A percentile compares a stretch with the other conserved stretches of the same genome.
phyloP scores from a whole-genome alignment of 2,797 vertebrate species.

The Lagodon rhomboides region DNA sequence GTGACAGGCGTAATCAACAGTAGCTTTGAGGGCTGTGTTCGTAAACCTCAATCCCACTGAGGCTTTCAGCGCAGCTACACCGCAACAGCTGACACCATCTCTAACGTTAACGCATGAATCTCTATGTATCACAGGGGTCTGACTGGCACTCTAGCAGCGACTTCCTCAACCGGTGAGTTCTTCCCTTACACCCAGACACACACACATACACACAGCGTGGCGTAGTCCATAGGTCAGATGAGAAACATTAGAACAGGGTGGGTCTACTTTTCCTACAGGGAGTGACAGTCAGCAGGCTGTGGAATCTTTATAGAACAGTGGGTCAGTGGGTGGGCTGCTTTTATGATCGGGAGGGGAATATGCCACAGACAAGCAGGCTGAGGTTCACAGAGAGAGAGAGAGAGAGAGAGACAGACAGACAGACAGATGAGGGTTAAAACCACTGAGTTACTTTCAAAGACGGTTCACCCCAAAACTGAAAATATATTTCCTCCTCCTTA shows the following conservation, averaged over 20 bases:
- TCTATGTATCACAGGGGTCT: conserved; percentile 86
- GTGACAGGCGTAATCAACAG: background rate
- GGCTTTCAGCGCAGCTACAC: conserved; percentile 4
- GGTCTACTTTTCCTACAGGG: conserved; percentile 51
- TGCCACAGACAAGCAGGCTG: conserved; percentile 4
- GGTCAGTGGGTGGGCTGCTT: conserved; percentile 59
- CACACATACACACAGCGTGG: conserved; percentile 4
- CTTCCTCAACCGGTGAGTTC: conserved; percentile 87
- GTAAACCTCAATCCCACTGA: background rate
- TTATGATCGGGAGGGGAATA: conserved; percentile 57
- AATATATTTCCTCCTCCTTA: no score
- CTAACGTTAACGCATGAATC: conserved; percentile 71
- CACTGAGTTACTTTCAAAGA: background rate
- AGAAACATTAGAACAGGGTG: conserved; percentile 50
- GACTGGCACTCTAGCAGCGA: conserved; percentile 85
- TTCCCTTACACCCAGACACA: conserved; percentile 13
- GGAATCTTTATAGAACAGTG: conserved; percentile 59
- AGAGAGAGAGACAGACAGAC: no score
- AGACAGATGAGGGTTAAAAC: conserved; percentile 9
- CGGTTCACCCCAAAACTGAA: no score
- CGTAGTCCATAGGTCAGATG: conserved; percentile 23
- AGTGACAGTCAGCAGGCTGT: conserved; percentile 44
- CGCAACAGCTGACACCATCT: background rate
- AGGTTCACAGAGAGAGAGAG: background rate
- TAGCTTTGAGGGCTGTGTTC: background rate